phyloP scores from a whole-genome alignment of 1,140 invertebrate species.

The Piezodorus guildinii region DNA sequence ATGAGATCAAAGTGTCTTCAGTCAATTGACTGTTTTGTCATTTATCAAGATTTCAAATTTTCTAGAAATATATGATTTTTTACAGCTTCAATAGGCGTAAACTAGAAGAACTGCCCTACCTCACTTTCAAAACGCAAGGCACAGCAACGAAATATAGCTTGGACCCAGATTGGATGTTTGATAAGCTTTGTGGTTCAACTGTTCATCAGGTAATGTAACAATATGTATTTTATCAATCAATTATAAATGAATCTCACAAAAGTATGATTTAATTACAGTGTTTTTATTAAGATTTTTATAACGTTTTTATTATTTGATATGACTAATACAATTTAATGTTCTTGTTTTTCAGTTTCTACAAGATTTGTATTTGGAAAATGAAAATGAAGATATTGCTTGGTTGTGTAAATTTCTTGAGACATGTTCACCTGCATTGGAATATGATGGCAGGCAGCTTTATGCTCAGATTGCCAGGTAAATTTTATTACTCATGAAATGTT shows the following conservation, averaged over 20 bases:
- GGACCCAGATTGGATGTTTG: slow-evolving; percentile 57
- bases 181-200: slow-evolving; percentile 58
- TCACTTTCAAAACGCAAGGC: slow-evolving; percentile 36
- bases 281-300: too few species aligned
- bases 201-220: slow-evolving; percentile 34
- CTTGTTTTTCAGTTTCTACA: background rate
- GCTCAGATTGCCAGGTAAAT: slow-evolving; percentile 36
- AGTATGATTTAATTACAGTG: too few species aligned
- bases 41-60: too few species aligned
- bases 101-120: slow-evolving; percentile 70
- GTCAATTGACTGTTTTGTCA: too few species aligned
- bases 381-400: slow-evolving; percentile 44
- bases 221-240: too few species aligned
- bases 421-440: slow-evolving; percentile 50
- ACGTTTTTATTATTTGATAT: too few species aligned
- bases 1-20: too few species aligned
- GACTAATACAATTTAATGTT: too few species aligned
- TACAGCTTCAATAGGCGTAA: slow-evolving; percentile 63
- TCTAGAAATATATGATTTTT: slow-evolving; percentile 22
- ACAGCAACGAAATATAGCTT: slow-evolving; percentile 39
- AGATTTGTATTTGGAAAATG: slow-evolving; percentile 18
- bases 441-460: slow-evolving; percentile 63
- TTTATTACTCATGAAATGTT: too few species aligned
- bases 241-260: too few species aligned
- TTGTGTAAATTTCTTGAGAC: slow-evolving; percentile 46